These are phyloP conservation scores for Ceratosolen fusciceps DNA, from an alignment of 1,140 invertebrate species.

Conservation along the genomic window DNA sequence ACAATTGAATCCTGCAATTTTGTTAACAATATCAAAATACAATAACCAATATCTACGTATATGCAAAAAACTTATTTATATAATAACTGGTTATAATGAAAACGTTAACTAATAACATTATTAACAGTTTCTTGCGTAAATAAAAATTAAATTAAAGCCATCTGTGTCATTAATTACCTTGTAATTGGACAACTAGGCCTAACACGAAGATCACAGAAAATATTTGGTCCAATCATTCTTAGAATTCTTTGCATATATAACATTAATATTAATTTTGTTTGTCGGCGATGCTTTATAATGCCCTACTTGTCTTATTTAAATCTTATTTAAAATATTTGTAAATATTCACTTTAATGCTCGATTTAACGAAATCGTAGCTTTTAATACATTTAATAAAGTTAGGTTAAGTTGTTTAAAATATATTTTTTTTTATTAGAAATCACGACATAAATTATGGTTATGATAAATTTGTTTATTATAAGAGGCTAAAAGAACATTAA, in stretches of 20 bases:
- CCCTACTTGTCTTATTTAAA: not conserved
- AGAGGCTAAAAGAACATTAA: no score
- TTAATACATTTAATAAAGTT: not conserved
- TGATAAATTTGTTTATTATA: no score
- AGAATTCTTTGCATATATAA: not conserved
- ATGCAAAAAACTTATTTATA: no score
- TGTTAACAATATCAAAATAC: no score
- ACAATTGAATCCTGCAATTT: no score
- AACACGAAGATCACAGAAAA: not conserved
- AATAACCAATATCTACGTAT: no score
- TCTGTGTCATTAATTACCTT: slow-evolving; percentile 10
- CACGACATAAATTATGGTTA: no score
- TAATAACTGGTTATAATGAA: no score
- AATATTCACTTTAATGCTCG: slow-evolving; percentile 8
- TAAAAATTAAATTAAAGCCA: not conserved
- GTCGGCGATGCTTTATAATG: not conserved
- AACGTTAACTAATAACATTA: not conserved
- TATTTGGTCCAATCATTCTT: slow-evolving; percentile 25
- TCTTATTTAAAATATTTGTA: not conserved
- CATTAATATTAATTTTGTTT: slow-evolving; percentile 4
- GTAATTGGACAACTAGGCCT: slow-evolving; percentile 13
- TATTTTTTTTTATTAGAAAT: no score
- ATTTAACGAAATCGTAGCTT: not conserved
- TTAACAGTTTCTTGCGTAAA: not conserved
- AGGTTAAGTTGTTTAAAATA: not conserved